These are phyloP conservation scores for Petrolisthes cinctipes DNA, from an alignment of 2,888 invertebrate species.

Conservation along the genomic window DNA sequence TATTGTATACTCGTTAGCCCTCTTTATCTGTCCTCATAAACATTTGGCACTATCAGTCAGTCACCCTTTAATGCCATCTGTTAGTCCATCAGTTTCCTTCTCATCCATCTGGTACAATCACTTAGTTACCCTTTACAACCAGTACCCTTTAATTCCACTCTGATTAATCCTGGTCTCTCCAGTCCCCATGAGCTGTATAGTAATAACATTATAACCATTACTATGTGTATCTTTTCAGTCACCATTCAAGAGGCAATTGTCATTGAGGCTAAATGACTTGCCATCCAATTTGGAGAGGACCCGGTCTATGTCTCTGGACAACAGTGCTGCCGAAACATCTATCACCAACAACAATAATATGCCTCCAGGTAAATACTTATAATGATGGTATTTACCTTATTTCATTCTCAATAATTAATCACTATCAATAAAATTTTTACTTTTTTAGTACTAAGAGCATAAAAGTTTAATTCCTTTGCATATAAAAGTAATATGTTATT, in stretches of 20 bases:
- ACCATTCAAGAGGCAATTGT: constrained; percentile 96
- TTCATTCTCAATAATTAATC: no score
- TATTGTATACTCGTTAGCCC: not conserved
- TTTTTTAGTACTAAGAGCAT: no score
- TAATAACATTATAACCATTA: not conserved
- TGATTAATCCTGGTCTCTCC: not conserved
- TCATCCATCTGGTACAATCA: no score
- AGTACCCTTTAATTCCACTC: not conserved
- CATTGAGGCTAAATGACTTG: constrained; percentile 92
- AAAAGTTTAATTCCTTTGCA: no score
- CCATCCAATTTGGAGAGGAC: constrained; percentile 91
- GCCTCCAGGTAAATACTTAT: constrained; percentile 39
- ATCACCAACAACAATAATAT: constrained; percentile 50
- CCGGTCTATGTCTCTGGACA: constrained; percentile 59
- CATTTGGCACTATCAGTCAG: no score
- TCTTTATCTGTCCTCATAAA: not conserved
- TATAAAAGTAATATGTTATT: no score
- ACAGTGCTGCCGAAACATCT: constrained; percentile 36
- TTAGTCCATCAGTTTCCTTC: no score
- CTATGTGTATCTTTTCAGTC: constrained; percentile 69
- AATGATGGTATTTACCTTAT: no score
- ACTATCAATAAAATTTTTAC: no score
- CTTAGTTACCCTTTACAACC: no score
- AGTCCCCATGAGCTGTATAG: not conserved
- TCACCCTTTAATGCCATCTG: no score